A percentile compares a stretch with the other conserved stretches of the same genome.
Evolutionary conservation across 2,797 vertebrate genomes (phyloP).

Genomic region (Oceanodroma leucorhoa): DNA sequence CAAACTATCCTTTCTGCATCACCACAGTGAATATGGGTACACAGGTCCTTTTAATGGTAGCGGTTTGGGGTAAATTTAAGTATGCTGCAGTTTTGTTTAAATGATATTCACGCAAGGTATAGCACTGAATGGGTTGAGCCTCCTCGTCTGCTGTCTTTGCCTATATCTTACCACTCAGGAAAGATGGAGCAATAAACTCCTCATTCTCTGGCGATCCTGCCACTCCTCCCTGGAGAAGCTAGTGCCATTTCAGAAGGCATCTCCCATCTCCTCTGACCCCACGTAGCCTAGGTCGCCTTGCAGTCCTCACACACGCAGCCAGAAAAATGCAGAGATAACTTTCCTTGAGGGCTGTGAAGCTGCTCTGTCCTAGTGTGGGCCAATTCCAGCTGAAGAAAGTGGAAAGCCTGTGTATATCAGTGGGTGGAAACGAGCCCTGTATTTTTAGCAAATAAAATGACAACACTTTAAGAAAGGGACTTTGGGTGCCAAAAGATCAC

Average conservation of each 20-base stretch:
- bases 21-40: neutral
- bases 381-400: neutral
- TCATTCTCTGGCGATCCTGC: neutral
- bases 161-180: neutral
- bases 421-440: neutral
- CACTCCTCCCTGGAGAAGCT: neutral
- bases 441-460: neutral
- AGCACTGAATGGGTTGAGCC: neutral
- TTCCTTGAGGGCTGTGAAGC: neutral
- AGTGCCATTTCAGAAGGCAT: neutral
- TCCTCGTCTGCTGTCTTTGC: neutral
- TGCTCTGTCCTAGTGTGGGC: neutral
- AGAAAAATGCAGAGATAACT: neutral
- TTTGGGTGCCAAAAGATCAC: neutral
- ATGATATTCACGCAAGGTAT: neutral
- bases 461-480: neutral
- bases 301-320: rapidly evolving
- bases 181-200: neutral
- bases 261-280: neutral
- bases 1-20: neutral
- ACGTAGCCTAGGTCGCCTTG: rapidly evolving
- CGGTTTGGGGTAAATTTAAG: neutral
- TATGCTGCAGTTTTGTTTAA: neutral
- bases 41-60: neutral
- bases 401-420: neutral